Conservation (phyloP, 2,888 invertebrate genomes). For the Ophion obscuratus region DNA sequence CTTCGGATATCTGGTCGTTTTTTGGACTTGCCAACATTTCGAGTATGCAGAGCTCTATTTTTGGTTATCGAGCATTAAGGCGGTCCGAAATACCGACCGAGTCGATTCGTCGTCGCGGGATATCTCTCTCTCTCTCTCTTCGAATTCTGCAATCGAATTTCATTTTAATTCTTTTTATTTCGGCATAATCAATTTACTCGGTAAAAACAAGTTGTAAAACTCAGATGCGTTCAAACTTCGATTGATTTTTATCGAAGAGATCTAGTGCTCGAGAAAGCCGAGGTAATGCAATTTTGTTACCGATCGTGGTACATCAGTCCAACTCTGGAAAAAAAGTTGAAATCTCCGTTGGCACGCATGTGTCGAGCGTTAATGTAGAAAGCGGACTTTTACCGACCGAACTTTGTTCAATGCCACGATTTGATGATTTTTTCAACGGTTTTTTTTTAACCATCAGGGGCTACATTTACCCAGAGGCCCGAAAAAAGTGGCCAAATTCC, state of each 20-base stretch:
- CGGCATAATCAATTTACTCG: neutral
- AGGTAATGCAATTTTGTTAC: neutral
- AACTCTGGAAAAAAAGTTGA: neutral
- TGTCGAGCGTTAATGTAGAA: neutral
- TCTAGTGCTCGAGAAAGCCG: neutral
- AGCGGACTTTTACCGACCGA: neutral
- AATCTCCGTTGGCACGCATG: neutral
- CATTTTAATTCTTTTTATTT: neutral
- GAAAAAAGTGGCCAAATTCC: no score
- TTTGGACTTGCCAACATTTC: neutral
- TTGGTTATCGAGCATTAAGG: neutral
- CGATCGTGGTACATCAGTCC: conserved; percentile 17
- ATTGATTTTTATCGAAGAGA: neutral
- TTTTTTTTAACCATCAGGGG: no score
- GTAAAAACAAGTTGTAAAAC: neutral
- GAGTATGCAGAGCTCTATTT: neutral
- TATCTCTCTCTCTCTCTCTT: no score
- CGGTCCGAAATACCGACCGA: neutral
- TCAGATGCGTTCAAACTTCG: neutral
- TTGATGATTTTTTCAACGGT: no score
- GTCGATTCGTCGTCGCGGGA: neutral
- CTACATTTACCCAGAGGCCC: no score
- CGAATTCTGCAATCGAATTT: neutral
- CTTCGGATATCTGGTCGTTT: neutral
- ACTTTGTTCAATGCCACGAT: neutral